A percentile compares a stretch with the other conserved stretches of the same genome.
phyloP scores from a whole-genome alignment of 2,888 invertebrate genomes.

The Troilus luridus region DNA sequence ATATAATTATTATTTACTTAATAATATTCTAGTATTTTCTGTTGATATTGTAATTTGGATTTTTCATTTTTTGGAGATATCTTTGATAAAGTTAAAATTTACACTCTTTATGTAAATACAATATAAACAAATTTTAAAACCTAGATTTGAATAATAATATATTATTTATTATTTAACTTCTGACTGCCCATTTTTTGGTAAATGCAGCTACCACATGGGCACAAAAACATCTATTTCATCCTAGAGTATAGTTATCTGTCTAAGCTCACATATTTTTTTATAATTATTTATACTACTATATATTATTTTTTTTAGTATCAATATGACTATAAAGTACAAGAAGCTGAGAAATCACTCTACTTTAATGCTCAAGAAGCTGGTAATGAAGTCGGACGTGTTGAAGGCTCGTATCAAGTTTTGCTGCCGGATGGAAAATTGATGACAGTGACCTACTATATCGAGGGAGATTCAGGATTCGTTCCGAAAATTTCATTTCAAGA shows the following conservation, averaged over 20 bases:
- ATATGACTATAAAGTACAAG: slow-evolving; percentile 82
- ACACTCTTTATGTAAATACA: not conserved
- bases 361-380: slow-evolving; percentile 80
- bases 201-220: not conserved
- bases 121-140: not conserved
- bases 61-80: no score
- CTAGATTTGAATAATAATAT: no score
- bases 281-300: not conserved
- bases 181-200: not conserved
- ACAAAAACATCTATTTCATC: not conserved
- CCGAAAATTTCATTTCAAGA: slow-evolving; percentile 76
- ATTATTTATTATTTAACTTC: not conserved
- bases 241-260: not conserved
- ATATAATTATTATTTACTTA: not conserved
- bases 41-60: no score
- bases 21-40: not conserved
- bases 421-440: slow-evolving; percentile 81
- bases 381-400: slow-evolving; percentile 76
- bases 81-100: not conserved
- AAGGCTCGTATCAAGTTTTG: slow-evolving; percentile 78
- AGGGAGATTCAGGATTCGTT: slow-evolving; percentile 81
- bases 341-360: slow-evolving; percentile 77
- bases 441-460: slow-evolving; percentile 81
- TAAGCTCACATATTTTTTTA: not conserved
- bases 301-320: slow-evolving; percentile 74